These are phyloP conservation scores for Dasypus novemcinctus DNA, from an alignment of 2,113 vertebrate genomes.

Conservation along the genomic window DNA sequence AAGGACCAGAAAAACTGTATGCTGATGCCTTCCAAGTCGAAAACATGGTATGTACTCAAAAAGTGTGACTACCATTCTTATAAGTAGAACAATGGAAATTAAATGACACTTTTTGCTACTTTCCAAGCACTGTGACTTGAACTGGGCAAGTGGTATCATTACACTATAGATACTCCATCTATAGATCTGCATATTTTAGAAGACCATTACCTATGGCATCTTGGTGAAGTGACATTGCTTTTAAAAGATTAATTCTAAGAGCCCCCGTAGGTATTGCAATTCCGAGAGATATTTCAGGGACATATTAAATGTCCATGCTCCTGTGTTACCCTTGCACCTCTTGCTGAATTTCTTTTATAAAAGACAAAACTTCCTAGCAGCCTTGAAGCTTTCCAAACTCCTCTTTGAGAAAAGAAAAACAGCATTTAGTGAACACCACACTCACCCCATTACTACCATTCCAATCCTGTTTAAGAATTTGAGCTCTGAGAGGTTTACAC, in stretches of 20 bases:
- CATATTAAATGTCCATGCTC: neutral
- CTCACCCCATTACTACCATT: neutral
- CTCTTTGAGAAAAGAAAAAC: neutral
- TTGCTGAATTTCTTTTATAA: neutral
- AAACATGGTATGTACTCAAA: neutral
- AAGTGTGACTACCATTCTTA: neutral
- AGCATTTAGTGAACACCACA: neutral
- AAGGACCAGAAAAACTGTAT: neutral
- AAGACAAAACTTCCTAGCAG: neutral
- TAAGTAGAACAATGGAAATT: neutral
- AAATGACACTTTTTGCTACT: neutral
- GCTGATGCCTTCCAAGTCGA: neutral
- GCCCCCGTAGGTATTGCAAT: neutral
- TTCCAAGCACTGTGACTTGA: neutral
- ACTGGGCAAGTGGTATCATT: neutral
- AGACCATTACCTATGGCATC: neutral
- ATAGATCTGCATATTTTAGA: neutral
- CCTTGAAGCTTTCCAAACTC: neutral
- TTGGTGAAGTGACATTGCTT: neutral
- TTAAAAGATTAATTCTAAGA: slow-evolving; percentile 32
- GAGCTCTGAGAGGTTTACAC: neutral
- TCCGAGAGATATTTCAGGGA: neutral
- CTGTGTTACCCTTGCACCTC: neutral
- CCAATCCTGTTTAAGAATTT: neutral
- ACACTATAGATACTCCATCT: neutral